Conservation (phyloP, 2,888 invertebrate species). For the Sarcophaga subvicina region DNA sequence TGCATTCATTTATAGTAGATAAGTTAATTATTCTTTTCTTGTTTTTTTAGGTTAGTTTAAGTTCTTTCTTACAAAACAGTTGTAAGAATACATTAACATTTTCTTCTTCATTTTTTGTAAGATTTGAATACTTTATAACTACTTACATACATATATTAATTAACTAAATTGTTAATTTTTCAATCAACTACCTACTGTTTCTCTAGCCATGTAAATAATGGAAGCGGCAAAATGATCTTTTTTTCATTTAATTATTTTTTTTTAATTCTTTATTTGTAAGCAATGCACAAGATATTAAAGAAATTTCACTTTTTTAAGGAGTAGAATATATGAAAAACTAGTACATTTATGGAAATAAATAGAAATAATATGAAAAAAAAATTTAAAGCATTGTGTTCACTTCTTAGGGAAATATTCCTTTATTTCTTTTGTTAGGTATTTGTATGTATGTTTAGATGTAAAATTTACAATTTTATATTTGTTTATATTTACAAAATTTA, state of each 20-base stretch:
- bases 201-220: slow-evolving; percentile 42
- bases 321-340: slow-evolving; percentile 39
- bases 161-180: slow-evolving; percentile 1
- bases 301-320: slow-evolving; percentile 43
- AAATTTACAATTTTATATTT: slow-evolving; percentile 21
- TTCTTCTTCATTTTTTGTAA: slow-evolving; percentile 27
- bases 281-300: slow-evolving; percentile 65
- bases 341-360: slow-evolving; percentile 35
- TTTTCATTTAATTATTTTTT: not conserved
- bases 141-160: not conserved
- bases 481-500: slow-evolving; percentile 10
- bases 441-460: not conserved
- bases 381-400: not conserved
- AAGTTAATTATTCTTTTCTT: slow-evolving; percentile 11
- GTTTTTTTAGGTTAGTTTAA: not conserved
- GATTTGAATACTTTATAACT: slow-evolving; percentile 11
- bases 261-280: slow-evolving; percentile 6
- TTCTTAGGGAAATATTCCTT: too few species aligned
- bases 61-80: slow-evolving; percentile 34
- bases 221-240: slow-evolving; percentile 43
- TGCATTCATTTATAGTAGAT: not conserved
- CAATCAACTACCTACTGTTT: not conserved
- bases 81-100: slow-evolving; percentile 8
- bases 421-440: too few species aligned
- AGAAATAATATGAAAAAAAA: slow-evolving; percentile 31